phyloP scores from a whole-genome alignment of 2,113 vertebrate genomes.

The Alligator sinensis region DNA sequence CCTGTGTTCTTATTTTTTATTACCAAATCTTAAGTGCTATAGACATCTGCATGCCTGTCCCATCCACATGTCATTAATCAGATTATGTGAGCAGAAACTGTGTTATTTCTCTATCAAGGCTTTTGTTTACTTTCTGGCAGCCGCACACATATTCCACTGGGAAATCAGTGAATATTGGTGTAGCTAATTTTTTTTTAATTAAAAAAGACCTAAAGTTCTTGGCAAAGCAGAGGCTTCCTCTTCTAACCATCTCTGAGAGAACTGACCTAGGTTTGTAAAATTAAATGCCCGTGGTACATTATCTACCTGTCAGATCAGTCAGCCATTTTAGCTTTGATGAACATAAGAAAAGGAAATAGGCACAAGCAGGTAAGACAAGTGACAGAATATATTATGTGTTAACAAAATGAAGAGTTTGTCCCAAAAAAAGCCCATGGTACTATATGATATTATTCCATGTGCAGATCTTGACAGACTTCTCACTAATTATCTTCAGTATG shows the following conservation, averaged over 20 bases:
- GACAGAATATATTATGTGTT: background rate
- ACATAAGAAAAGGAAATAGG: background rate
- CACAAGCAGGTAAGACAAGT: background rate
- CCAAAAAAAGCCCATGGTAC: background rate
- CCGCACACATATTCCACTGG: background rate
- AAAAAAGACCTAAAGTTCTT: background rate
- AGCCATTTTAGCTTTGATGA: background rate
- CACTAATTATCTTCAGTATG: background rate
- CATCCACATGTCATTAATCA: background rate
- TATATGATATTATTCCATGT: background rate
- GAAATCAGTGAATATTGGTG: constrained; percentile 38
- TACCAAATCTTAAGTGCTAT: background rate
- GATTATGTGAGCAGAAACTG: background rate
- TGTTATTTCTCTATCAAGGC: background rate
- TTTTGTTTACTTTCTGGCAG: constrained; percentile 33
- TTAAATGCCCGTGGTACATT: background rate
- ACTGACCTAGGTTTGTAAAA: background rate
- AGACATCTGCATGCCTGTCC: background rate
- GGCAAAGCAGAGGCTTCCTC: background rate
- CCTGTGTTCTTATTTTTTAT: background rate
- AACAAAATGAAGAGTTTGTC: background rate
- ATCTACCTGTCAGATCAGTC: background rate
- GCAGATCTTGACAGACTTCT: background rate
- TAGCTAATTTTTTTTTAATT: background rate
- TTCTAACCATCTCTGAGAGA: background rate